These are phyloP conservation scores for Vespertilio murinus DNA, from an alignment of 2,797 vertebrate species.

Conservation along the genomic window DNA sequence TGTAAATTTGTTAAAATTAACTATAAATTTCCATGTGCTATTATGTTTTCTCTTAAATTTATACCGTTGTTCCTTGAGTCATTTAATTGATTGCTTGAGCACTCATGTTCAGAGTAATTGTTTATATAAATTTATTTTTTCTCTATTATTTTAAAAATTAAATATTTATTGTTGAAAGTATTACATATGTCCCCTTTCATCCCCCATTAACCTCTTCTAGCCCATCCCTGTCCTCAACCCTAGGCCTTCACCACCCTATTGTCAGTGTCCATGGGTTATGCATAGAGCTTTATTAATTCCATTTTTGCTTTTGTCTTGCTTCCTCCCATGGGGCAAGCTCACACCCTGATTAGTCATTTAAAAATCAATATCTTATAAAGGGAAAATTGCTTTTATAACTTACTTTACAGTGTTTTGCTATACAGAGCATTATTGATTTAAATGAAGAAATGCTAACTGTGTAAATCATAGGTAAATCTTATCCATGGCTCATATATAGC, in stretches of 20 bases:
- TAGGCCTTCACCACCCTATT: no score
- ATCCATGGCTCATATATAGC: constrained; percentile 38
- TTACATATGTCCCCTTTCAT: no score
- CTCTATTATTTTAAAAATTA: no score
- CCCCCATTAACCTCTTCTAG: no score
- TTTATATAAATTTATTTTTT: background rate
- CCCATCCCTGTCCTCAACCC: no score
- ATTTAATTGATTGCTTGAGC: constrained; percentile 57
- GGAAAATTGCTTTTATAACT: constrained; percentile 77
- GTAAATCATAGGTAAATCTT: constrained; percentile 75
- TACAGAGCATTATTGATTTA: constrained; percentile 71
- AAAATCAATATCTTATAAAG: constrained; percentile 78
- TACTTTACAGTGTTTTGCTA: constrained; percentile 56
- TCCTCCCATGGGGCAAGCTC: constrained; percentile 46
- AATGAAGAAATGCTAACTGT: constrained; percentile 73
- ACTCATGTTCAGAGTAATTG: constrained; percentile 26
- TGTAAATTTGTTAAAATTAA: background rate
- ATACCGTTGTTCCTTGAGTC: background rate
- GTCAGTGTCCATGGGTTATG: no score
- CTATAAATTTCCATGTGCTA: background rate
- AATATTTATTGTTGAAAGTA: no score
- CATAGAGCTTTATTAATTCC: constrained; percentile 59
- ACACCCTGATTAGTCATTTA: constrained; percentile 77
- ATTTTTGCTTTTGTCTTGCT: constrained; percentile 49
- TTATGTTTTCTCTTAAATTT: background rate